A percentile compares a stretch with the other conserved stretches of the same genome.
Evolutionary conservation across 2,888 invertebrate species (phyloP).

Genomic region (Drosophila leonis): DNA sequence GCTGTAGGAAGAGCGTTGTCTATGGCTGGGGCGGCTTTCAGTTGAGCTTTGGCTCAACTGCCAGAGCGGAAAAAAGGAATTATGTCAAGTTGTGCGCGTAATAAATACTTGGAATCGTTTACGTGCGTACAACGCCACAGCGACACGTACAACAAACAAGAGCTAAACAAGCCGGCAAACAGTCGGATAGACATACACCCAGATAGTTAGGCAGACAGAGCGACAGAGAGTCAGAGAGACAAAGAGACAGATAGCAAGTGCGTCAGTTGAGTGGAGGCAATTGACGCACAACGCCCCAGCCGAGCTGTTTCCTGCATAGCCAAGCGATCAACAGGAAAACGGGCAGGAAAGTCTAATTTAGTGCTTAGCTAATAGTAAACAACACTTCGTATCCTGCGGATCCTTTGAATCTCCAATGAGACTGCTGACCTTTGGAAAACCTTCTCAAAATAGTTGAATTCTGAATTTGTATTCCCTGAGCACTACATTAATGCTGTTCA

Average conservation of each 20-base stretch:
- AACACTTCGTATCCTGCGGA: constrained; percentile 45
- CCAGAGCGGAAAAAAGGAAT: constrained; percentile 74
- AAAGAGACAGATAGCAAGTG: neutral
- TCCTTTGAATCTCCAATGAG: constrained; percentile 19
- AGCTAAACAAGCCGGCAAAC: constrained; percentile 44
- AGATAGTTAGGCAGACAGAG: neutral
- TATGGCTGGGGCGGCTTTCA: constrained; percentile 17
- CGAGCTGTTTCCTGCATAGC: constrained; percentile 4
- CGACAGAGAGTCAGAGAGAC: neutral
- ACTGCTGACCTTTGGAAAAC: constrained; percentile 53
- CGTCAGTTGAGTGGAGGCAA: constrained; percentile 35
- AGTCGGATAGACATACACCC: constrained; percentile 15
- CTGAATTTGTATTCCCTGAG: neutral
- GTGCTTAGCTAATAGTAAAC: constrained; percentile 33
- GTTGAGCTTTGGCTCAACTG: constrained; percentile 44
- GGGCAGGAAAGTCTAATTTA: constrained; percentile 22
- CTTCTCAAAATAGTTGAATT: constrained; percentile 16
- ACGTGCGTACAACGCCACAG: constrained; percentile 75
- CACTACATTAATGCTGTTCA: neutral
- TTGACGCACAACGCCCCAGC: constrained; percentile 36
- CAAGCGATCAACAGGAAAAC: constrained; percentile 9
- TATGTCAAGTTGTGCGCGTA: constrained; percentile 82
- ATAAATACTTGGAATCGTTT: constrained; percentile 81
- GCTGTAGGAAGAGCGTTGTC: constrained; percentile 12
- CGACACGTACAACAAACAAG: constrained; percentile 72